These are phyloP conservation scores for Neosalanx taihuensis DNA, from an alignment of 2,797 vertebrate species.

Conservation along the genomic window DNA sequence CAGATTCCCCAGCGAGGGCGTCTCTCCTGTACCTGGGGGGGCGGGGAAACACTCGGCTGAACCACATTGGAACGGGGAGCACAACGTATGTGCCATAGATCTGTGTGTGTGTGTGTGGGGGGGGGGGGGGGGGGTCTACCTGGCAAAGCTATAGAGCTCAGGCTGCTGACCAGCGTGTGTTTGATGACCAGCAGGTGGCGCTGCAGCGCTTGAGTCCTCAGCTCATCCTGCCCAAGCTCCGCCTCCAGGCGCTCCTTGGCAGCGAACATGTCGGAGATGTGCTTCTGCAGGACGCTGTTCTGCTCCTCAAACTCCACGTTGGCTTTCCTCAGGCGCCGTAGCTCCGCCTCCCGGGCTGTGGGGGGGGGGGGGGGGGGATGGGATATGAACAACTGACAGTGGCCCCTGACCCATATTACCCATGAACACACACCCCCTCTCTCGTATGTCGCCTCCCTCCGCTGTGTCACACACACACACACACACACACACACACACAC, in stretches of 20 bases:
- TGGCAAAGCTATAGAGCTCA: constrained; percentile 89
- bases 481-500: too few relatives aligned
- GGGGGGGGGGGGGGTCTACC: constrained; percentile 65
- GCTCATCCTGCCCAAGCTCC: constrained; percentile 90
- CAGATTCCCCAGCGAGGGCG: constrained; percentile 86
- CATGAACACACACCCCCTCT: background rate
- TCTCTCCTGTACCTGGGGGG: constrained; percentile 86
- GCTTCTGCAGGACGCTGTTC: constrained; percentile 91
- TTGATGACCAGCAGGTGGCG: constrained; percentile 89
- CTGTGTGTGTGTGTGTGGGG: too few relatives aligned
- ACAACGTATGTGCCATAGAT: background rate
- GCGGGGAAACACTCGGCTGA: background rate
- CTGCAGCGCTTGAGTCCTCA: constrained; percentile 88
- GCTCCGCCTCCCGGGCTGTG: constrained; percentile 90
- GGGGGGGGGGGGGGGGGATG: background rate
- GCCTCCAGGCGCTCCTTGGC: constrained; percentile 96
- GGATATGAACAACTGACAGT: background rate
- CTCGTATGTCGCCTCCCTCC: too few relatives aligned
- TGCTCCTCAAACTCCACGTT: constrained; percentile 98
- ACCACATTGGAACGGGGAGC: background rate
- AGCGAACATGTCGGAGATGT: constrained; percentile 94
- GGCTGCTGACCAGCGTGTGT: constrained; percentile 87
- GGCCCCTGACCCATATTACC: too few relatives aligned
- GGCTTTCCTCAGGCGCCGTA: constrained; percentile 91
- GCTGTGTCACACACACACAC: background rate